These are phyloP conservation scores for Bursaphelenchus okinawaensis DNA, from an alignment of 2,888 invertebrate genomes.

Conservation along the genomic window DNA sequence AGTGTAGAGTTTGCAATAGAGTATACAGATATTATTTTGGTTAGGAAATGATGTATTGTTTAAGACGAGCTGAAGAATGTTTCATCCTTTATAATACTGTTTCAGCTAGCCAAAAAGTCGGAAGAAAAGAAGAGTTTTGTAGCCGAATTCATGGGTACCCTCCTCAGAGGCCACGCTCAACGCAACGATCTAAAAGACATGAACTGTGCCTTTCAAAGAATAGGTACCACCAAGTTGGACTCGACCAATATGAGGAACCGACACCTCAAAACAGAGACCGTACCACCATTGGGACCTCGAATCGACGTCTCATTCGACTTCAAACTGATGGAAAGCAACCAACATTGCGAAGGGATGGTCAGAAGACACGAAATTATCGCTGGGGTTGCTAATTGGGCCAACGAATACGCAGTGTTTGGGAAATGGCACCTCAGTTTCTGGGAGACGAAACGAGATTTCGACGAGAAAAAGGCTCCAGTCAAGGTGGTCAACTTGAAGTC, in stretches of 20 bases:
- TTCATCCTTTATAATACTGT: too few species aligned
- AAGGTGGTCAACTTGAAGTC: not conserved
- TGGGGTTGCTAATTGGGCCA: conserved; percentile 10
- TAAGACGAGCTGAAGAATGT: too few species aligned
- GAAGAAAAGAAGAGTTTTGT: not conserved
- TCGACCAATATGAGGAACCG: conserved; percentile 5
- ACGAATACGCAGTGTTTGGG: conserved; percentile 4
- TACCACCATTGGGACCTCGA: not conserved
- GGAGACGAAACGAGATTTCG: conserved; percentile 1
- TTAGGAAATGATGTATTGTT: too few species aligned
- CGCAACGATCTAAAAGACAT: not conserved
- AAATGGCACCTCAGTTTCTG: conserved; percentile 5
- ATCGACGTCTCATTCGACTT: conserved; percentile 6
- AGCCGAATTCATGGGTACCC: conserved; percentile 3
- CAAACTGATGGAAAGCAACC: not conserved
- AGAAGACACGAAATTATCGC: conserved; percentile 6
- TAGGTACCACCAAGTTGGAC: conserved; percentile 2
- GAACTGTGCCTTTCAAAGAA: not conserved
- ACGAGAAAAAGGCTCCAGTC: conserved; percentile 3
- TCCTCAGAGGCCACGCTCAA: not conserved
- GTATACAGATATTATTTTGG: too few species aligned
- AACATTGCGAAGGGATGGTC: not conserved
- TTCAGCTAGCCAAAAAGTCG: conserved; percentile 1
- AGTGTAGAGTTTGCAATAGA: not conserved
- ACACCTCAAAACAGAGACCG: not conserved